Base-by-base conservation (phyloP, 2,888 invertebrate genomes). In the Malacosoma neustria region DNA sequence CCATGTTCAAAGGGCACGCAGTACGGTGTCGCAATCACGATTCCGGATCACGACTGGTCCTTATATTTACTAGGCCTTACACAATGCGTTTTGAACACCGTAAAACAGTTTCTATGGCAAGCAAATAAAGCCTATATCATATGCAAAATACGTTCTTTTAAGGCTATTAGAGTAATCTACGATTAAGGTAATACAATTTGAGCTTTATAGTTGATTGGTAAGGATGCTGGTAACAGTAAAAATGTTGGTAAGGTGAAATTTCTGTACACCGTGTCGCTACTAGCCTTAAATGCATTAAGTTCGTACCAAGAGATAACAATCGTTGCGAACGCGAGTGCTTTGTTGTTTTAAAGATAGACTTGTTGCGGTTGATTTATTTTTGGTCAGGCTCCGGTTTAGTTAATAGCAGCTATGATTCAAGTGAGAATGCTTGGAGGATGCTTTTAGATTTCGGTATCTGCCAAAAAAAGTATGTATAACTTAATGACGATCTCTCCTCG, bases 271-370 rank as follows among this genome's bases (percentile, higher is more conserved):
- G 79, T 84, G 80, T 82, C 80, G 80, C 84, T 82, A 79, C 76
- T 72, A 79, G 74, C 75, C 71, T 80, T 81, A 81, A 81, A 81
- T 77, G 82, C 82, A 81, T 76, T 82, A 80, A 80, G 82, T 82
- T 81, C 75, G 80, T 81, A 80, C 74, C 22, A 65, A 75, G 72
- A 84, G 84, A 84, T 84, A 82, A 84, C 77, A 84, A 84, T 84
- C 82, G 68, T 74, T 73, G 79, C 76, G 74, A 79, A 77, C 76
- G 80, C 76, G 72, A 64, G 64, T 66, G 65, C 67, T 64, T 65
- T 65, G 65, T 82, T 80, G 77, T 81, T 79, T 75, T 74, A 71
- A 66, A 82, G 82, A 84, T 84, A 82, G 75, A 84, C 80, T 76
- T 79, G 82, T 81, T 74, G 68, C 62, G 65, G 57, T 67, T 79